Evolutionary conservation across 2,113 vertebrate genomes (phyloP), one percentile per base, ranked within the genome.

Genomic region (Neopipo cinnamomea): DNA sequence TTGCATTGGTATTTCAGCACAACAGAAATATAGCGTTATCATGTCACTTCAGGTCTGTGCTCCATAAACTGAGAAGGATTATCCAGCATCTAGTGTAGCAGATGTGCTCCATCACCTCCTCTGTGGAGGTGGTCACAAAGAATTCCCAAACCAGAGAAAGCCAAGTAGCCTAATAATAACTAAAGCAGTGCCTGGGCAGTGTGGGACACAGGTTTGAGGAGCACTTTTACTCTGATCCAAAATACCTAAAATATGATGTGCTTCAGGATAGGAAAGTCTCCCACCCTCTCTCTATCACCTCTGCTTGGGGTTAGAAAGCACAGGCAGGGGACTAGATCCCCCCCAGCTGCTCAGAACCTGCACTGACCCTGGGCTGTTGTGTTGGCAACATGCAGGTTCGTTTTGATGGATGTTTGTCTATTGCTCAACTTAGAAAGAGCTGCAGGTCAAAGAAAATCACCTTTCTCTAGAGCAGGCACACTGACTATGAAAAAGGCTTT

Each of bases 291-390:
- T 75, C 33, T 42, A 24, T 35, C 44, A n/a, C 28, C 28, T 89
- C 17, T 3, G 1, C 9, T 58, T 52, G 31, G 35, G 8, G 11
- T 47, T 52, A 27, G 11, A 47, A 28, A 28, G 13, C 0, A 2
- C 19, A 77, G 46, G 41, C 16, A n/a, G 87, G n/a, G 14, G n/a
- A 5, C 12, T 44, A 85, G 46, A 55, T n/a, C 11, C 4, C 10
- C 12, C 19, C 6, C 0, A 5, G 5, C 9, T 6, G 2, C 18
- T 46, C 49, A 87, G 11, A 28, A 55, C 18, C 42, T 56, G 30
- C n/a, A 35, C 52, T 66, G 41, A 53, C 41, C 19, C 47, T 20
- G 39, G 30, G 8, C 21, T 27, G 0, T n/a, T 30, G 27, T 23
- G 14, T 16, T 81, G 35, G 50, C 28, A 77, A 27, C 11, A 5